Evolutionary conservation across 2,797 vertebrate genomes (phyloP), one percentile per base, ranked within the genome.

Genomic region (Xenentodon cancila): DNA sequence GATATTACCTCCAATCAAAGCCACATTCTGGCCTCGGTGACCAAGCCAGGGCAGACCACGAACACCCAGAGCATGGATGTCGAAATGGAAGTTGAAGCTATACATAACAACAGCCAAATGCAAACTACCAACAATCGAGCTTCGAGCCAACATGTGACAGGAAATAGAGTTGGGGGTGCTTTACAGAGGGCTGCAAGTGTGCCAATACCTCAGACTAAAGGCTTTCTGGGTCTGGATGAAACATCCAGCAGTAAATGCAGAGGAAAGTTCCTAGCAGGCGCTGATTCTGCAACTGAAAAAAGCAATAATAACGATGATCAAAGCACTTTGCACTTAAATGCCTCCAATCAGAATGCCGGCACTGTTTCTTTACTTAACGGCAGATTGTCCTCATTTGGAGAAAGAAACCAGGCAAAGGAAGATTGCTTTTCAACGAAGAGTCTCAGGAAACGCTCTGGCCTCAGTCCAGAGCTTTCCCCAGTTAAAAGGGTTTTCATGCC

Each of bases 401-500:
- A 94, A 68, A 89, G 91, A 59, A 79, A 84, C 73, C 79, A 59
- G 66, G 64, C 69, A 50, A 96, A 93, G 86, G 94, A 96, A 78
- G 79, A 75, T 70, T 93, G 95, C 80, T 68, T 91, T 46, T 91
- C 94, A 77, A 91, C 91, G 62, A 96, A 93, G 88, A 95, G 93
- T 89, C 93, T 95, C 62, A 93, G 97, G 75, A 99, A 99, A 86
- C 94, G 97, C 79, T 92, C 94, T 54, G 89, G 94, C 60, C 77
- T 92, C 15, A 89, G 93, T 77, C 94, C 95, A 68, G 95, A 97
- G 76, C 80, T 93, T 67, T 95, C 95, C 42, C 97, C 96, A 60
- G 73, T 95, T 71, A 99, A 98, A 90, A 97, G 96, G 72, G 91
- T 92, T 53, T 94, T 96, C 44, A 86, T 96, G 82, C 91, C 94